phyloP scores from a whole-genome alignment of 2,888 invertebrate species.

The Luperina testacea region DNA sequence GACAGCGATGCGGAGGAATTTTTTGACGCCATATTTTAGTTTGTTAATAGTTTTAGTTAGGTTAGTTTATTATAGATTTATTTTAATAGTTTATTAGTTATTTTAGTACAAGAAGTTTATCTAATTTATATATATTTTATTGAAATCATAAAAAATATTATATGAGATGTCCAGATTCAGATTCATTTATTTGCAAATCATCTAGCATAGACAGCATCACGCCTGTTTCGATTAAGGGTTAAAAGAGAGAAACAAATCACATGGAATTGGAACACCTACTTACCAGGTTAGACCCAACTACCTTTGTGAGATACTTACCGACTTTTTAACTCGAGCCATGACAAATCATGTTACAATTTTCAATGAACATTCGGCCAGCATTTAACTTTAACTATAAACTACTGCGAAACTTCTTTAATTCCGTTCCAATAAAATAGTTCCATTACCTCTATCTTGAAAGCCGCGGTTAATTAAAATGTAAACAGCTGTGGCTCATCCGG shows the following conservation, averaged over 20 bases:
- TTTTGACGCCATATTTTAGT: not conserved
- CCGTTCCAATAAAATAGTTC: constrained; percentile 27
- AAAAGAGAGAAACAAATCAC: not conserved
- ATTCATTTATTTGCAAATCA: too few species aligned
- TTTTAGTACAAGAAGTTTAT: too few species aligned
- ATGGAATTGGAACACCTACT: not conserved
- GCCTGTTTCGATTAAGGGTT: not conserved
- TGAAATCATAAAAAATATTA: too few species aligned
- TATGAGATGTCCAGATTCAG: not conserved
- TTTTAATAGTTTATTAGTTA: too few species aligned
- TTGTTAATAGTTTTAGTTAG: too few species aligned
- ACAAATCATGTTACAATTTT: not conserved
- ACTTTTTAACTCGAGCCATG: not conserved
- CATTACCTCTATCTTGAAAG: constrained; percentile 9
- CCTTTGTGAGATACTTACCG: not conserved
- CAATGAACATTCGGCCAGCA: not conserved
- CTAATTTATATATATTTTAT: too few species aligned
- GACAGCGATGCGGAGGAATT: not conserved
- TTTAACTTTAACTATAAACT: not conserved
- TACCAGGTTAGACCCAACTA: not conserved
- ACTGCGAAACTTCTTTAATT: not conserved
- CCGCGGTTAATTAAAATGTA: constrained; percentile 57
- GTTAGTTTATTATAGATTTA: too few species aligned
- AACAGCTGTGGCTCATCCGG: constrained; percentile 38
- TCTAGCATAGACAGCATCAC: too few species aligned